Evolutionary conservation across 2,797 vertebrate species (phyloP).

Genomic region (Anolis apletophallus): DNA sequence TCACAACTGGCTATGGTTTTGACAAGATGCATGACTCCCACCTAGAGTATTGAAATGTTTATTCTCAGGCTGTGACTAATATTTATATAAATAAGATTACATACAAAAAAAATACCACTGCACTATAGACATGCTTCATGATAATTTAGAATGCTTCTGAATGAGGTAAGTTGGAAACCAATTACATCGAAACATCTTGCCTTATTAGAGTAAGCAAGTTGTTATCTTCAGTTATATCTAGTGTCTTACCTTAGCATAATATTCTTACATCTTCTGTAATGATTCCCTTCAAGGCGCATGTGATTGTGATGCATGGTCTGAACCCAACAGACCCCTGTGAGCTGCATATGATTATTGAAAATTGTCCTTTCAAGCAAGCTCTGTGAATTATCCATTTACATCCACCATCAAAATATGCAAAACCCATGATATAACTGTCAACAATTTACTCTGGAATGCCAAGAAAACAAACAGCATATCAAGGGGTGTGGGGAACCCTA

Average conservation of each 20-base stretch:
- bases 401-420: background rate
- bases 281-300: background rate
- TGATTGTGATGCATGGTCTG: background rate
- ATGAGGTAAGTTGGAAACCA: background rate
- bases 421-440: too few relatives aligned
- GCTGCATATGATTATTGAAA: background rate
- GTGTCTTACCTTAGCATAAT: background rate
- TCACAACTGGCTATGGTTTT: too few relatives aligned
- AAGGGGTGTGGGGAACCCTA: too few relatives aligned
- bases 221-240: background rate
- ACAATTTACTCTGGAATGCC: background rate
- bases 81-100: background rate
- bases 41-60: background rate
- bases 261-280: background rate
- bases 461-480: background rate
- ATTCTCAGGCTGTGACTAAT: background rate
- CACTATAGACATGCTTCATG: background rate
- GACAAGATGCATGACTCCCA: too few relatives aligned
- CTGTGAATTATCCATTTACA: background rate
- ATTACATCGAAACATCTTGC: background rate
- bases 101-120: background rate
- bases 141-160: accelerated
- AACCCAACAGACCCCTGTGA: background rate
- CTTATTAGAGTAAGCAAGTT: background rate
- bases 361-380: too few relatives aligned